A percentile compares a stretch with the other conserved stretches of the same genome.
These are phyloP conservation scores for Heliconius congener DNA, from an alignment of 1,140 invertebrate species.

Conservation along the genomic window DNA sequence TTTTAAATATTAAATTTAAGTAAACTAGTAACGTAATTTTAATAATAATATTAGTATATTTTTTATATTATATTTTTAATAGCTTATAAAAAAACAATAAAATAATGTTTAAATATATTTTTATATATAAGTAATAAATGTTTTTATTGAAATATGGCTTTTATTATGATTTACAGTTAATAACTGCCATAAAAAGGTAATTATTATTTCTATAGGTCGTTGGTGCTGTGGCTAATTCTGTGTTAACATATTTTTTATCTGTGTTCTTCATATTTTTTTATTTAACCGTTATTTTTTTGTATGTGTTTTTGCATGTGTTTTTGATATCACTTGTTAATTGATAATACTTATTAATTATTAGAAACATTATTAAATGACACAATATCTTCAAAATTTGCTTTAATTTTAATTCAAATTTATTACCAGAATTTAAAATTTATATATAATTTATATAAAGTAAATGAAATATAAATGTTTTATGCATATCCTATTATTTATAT, in stretches of 20 bases:
- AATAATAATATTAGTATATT: background rate
- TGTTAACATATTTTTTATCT: constrained; percentile 1
- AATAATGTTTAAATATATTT: constrained; percentile 11
- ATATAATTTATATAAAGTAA: too few relatives aligned
- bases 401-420: too few relatives aligned
- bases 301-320: background rate
- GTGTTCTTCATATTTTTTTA: background rate
- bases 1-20: constrained; percentile 17
- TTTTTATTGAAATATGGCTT: constrained; percentile 33
- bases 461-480: too few relatives aligned
- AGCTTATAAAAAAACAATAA: background rate
- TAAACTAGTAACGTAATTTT: constrained; percentile 10
- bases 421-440: too few relatives aligned
- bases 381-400: too few relatives aligned
- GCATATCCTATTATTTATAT: too few relatives aligned
- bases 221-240: constrained; percentile 35
- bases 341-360: too few relatives aligned
- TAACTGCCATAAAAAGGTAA: constrained; percentile 36
- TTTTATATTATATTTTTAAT: constrained; percentile 10
- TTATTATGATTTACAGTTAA: constrained; percentile 37
- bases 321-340: too few relatives aligned
- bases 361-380: too few relatives aligned
- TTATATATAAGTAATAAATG: constrained; percentile 13
- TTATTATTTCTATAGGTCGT: constrained; percentile 20
- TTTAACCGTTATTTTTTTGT: background rate